These are phyloP conservation scores for Hipparchia sbordonii DNA, from an alignment of 2,888 invertebrate species.

Conservation along the genomic window DNA sequence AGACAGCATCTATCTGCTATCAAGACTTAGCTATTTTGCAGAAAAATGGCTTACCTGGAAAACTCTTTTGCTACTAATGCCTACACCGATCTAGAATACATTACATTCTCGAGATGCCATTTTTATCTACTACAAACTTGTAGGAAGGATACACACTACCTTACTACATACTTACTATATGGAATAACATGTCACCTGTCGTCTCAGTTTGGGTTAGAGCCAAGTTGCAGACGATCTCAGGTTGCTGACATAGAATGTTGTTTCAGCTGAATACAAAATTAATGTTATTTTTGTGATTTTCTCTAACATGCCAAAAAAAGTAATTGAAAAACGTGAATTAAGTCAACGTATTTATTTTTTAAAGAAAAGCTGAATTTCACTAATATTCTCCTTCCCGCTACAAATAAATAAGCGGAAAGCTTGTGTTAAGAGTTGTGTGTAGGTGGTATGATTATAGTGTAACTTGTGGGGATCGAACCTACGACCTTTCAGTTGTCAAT, in stretches of 20 bases:
- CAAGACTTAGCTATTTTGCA: neutral
- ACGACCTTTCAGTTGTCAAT: too few relatives aligned
- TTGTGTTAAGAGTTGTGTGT: too few relatives aligned
- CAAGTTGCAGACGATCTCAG: constrained; percentile 9
- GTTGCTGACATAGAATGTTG: neutral
- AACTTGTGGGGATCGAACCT: too few relatives aligned
- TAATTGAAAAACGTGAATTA: too few relatives aligned
- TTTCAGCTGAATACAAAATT: neutral
- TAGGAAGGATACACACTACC: neutral
- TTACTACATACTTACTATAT: neutral
- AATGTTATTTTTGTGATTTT: too few relatives aligned
- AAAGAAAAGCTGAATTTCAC: too few relatives aligned
- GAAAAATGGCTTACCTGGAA: neutral
- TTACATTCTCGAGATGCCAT: constrained; percentile 4
- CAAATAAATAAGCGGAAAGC: too few relatives aligned
- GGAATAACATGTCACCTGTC: constrained; percentile 10
- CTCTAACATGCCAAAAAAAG: too few relatives aligned
- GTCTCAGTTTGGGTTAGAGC: constrained; percentile 13
- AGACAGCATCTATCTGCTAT: too few relatives aligned
- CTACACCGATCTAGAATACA: constrained; percentile 12
- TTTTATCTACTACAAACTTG: neutral
- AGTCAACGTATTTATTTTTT: too few relatives aligned
- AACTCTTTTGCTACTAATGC: constrained; percentile 2
- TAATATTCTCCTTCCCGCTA: too few relatives aligned
- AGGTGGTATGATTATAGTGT: too few relatives aligned